Evolutionary conservation across 2,888 invertebrate species (phyloP).

Genomic region (Aspidapion aeneum): DNA sequence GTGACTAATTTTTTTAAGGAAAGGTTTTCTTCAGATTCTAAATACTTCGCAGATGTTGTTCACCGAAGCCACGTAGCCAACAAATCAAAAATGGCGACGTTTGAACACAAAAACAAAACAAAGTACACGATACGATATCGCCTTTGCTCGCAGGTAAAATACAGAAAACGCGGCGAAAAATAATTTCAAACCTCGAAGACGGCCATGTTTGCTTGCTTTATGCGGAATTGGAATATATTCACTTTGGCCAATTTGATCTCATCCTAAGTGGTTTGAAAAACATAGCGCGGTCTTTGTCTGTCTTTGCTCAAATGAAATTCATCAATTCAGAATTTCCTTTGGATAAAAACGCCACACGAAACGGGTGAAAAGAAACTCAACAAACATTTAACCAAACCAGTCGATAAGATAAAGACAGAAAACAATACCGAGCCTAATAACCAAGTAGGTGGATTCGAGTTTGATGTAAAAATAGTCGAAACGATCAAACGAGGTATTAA

Average conservation of each 20-base stretch:
- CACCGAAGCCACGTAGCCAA: too few relatives aligned
- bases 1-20: too few relatives aligned
- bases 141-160: not conserved
- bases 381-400: not conserved
- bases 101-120: too few relatives aligned
- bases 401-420: not conserved
- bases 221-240: not conserved
- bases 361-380: not conserved
- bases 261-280: not conserved
- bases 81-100: not conserved
- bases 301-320: not conserved
- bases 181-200: not conserved
- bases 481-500: not conserved
- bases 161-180: not conserved
- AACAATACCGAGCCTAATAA: not conserved
- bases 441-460: too few relatives aligned
- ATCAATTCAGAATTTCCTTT: not conserved
- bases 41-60: too few relatives aligned
- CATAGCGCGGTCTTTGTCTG: not conserved
- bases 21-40: too few relatives aligned
- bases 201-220: not conserved
- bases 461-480: too few relatives aligned
- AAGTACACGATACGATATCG: not conserved
- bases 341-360: not conserved
- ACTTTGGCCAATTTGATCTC: not conserved